Evolutionary conservation across 2,888 invertebrate species (phyloP).

Genomic region (Caenorhabditis uteleia): DNA sequence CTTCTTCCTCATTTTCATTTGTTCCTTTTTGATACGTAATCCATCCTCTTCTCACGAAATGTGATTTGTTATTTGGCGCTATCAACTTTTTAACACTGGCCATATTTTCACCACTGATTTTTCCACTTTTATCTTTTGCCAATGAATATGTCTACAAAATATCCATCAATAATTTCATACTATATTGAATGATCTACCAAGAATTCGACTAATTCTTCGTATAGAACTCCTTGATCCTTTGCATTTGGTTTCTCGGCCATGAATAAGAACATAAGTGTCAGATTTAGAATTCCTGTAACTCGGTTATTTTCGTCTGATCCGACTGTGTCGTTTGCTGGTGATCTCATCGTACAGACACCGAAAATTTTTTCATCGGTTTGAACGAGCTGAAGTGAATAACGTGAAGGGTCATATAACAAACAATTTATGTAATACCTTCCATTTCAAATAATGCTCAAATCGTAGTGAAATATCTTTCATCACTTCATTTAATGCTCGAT

Average conservation of each 20-base stretch:
- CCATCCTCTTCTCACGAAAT: constrained; percentile 13
- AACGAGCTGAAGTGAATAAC: background rate
- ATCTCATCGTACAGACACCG: constrained; percentile 1
- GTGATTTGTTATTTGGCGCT: constrained; percentile 4
- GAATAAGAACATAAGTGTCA: constrained; percentile 27
- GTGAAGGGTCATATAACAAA: background rate
- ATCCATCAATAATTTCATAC: too few relatives aligned
- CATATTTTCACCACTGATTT: constrained; percentile 1
- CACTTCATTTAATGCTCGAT: constrained; percentile 7
- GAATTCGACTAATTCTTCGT: constrained; percentile 24
- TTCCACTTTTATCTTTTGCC: too few relatives aligned
- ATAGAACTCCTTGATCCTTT: constrained; percentile 9
- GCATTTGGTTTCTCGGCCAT: constrained; percentile 20
- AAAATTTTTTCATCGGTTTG: constrained; percentile 1
- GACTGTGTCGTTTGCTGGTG: background rate
- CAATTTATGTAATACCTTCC: background rate
- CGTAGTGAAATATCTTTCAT: constrained; percentile 1
- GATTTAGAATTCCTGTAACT: constrained; percentile 15
- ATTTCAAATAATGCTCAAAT: background rate
- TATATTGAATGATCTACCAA: constrained; percentile 11
- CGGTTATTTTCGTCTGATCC: background rate
- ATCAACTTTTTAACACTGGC: constrained; percentile 15
- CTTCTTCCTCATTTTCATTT: constrained; percentile 34
- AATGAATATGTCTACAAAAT: too few relatives aligned
- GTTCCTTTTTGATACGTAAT: constrained; percentile 6